These are phyloP conservation scores for Lucinisca nassula DNA, from an alignment of 2,888 invertebrate genomes.

Conservation along the genomic window DNA sequence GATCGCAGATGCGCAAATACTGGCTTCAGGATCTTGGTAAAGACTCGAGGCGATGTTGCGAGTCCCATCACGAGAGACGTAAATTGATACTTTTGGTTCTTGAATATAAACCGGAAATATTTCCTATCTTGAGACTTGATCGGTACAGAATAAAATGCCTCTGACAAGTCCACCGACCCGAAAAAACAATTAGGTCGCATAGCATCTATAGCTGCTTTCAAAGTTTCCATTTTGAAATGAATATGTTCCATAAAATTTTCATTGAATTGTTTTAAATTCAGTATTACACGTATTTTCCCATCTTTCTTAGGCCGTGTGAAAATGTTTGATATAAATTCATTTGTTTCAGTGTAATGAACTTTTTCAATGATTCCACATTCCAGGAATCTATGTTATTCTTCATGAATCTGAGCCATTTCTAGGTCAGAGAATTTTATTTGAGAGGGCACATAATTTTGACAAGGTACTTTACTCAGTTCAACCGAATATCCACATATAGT, in stretches of 20 bases:
- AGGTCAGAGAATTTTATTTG: background rate
- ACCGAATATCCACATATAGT: constrained; percentile 14
- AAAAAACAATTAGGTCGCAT: constrained; percentile 30
- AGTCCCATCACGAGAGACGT: constrained; percentile 16
- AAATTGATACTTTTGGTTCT: constrained; percentile 23
- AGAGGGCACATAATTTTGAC: background rate
- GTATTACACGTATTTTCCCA: constrained; percentile 16
- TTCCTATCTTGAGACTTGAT: background rate
- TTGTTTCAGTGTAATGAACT: background rate
- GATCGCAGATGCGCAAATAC: constrained; percentile 11
- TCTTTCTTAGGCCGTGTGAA: constrained; percentile 30
- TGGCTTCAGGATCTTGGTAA: constrained; percentile 31
- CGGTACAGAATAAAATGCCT: constrained; percentile 27
- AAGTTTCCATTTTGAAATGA: constrained; percentile 45
- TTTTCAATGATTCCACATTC: background rate
- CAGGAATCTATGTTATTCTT: background rate
- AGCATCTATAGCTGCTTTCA: constrained; percentile 5
- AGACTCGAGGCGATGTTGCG: constrained; percentile 18
- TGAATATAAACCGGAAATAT: constrained; percentile 22
- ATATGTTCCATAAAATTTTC: constrained; percentile 1
- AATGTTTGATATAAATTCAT: constrained; percentile 45
- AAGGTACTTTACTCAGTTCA: background rate
- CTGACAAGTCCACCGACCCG: constrained; percentile 16
- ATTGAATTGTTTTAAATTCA: constrained; percentile 24
- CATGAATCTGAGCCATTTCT: background rate